These are phyloP conservation scores for Pseudomugil gertrudae DNA, from an alignment of 2,797 vertebrate genomes.

Conservation along the genomic window DNA sequence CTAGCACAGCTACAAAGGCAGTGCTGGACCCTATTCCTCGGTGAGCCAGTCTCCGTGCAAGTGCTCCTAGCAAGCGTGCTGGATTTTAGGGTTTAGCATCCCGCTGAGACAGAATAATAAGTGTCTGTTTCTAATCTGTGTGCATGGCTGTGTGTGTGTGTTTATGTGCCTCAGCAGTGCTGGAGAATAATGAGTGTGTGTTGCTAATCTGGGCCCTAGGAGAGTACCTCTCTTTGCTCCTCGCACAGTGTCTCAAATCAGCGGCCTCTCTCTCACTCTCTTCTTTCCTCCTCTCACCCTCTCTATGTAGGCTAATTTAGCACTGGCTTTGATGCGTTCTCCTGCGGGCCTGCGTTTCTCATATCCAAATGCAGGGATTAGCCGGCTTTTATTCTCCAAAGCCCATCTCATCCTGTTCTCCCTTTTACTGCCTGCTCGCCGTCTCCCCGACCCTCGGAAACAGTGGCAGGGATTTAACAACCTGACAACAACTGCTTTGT, in stretches of 20 bases:
- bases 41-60: conserved; percentile 77
- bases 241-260: conserved; percentile 82
- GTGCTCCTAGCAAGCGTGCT: conserved; percentile 77
- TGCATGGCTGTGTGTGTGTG: conserved; percentile 63
- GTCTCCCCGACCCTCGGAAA: conserved; percentile 77
- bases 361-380: conserved; percentile 90
- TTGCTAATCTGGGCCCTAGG: conserved; percentile 87
- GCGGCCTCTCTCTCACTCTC: conserved; percentile 70
- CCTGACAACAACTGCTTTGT: conserved; percentile 79
- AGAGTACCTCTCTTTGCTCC: conserved; percentile 82
- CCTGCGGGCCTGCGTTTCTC: conserved; percentile 85
- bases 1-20: conserved; percentile 77
- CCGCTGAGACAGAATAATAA: conserved; percentile 88
- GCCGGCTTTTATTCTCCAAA: conserved; percentile 85
- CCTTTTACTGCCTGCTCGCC: conserved; percentile 70
- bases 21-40: conserved; percentile 55
- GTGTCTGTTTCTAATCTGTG: conserved; percentile 88
- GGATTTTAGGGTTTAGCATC: conserved; percentile 87
- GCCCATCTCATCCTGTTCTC: conserved; percentile 85
- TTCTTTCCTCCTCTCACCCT: conserved; percentile 66
- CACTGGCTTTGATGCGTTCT: conserved; percentile 86
- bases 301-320: conserved; percentile 85
- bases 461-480: conserved; percentile 79
- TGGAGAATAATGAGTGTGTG: conserved; percentile 80
- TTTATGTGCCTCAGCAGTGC: conserved; percentile 66